Percentiles rank a stretch among this genome's conserved stretches.
phyloP scores from a whole-genome alignment of 2,797 vertebrate species.

The Harpagifer antarcticus region DNA sequence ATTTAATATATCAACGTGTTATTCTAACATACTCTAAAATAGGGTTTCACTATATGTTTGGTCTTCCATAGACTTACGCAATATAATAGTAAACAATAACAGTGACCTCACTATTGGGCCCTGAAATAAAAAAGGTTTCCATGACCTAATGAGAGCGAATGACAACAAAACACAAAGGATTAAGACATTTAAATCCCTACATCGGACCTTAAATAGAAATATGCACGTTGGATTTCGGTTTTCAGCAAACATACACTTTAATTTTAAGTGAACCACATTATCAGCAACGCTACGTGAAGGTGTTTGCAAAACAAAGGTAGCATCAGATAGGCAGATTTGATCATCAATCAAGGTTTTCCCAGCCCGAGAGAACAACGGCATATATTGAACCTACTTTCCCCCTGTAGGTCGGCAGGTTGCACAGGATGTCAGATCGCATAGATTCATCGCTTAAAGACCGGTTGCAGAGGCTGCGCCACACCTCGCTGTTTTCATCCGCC shows the following conservation, averaged over 20 bases:
- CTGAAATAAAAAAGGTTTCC: neutral
- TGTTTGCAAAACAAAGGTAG: neutral
- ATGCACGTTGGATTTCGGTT: neutral
- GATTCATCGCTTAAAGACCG: constrained; percentile 93
- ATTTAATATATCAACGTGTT: neutral
- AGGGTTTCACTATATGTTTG: neutral
- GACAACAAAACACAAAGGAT: neutral
- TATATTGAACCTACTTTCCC: constrained; percentile 84
- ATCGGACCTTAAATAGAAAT: neutral
- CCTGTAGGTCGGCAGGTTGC: constrained; percentile 94
- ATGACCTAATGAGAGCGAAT: neutral
- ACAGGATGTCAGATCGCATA: constrained; percentile 95
- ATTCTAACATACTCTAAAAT: neutral
- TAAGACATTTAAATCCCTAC: too few relatives aligned
- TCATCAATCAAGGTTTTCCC: neutral
- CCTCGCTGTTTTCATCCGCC: constrained; percentile 97
- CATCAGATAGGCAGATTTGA: neutral
- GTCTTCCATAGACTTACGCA: neutral
- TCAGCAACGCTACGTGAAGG: neutral
- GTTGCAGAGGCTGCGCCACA: constrained; percentile 94
- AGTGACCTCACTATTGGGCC: neutral
- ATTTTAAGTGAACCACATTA: neutral
- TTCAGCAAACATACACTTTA: neutral
- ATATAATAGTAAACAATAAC: neutral
- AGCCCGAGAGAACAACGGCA: neutral